phyloP scores from a whole-genome alignment of 2,888 invertebrate species.

The Ptycholaimellus sp. region DNA sequence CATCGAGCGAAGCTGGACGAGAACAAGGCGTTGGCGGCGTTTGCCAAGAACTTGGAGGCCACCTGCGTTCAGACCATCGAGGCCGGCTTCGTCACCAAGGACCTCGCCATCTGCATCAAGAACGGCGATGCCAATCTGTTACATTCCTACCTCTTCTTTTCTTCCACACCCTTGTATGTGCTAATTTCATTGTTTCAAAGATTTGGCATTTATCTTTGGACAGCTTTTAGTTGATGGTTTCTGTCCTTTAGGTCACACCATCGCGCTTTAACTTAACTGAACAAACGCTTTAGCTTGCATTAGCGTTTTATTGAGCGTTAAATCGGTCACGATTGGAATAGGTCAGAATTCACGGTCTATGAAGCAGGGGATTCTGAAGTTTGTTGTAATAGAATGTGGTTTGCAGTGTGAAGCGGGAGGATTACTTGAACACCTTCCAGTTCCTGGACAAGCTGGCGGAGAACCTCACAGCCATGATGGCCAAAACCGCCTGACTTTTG shows the following conservation, averaged over 20 bases:
- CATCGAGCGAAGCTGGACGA: conserved; percentile 80
- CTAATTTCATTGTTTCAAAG: too few species aligned
- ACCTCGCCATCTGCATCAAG: conserved; percentile 89
- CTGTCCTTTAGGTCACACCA: too few species aligned
- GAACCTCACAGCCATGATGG: conserved; percentile 38
- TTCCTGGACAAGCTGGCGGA: conserved; percentile 82
- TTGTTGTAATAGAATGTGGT: background rate
- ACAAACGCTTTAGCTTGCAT: too few species aligned
- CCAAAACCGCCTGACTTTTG: conserved; percentile 8
- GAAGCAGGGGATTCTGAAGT: too few species aligned
- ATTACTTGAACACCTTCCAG: conserved; percentile 87
- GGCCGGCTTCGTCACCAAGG: conserved; percentile 83
- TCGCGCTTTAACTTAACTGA: too few species aligned
- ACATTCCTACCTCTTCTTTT: conserved; percentile 1
- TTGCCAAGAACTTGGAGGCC: conserved; percentile 46
- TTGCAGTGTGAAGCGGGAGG: conserved; percentile 40
- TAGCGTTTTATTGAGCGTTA: too few species aligned
- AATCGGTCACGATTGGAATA: too few species aligned
- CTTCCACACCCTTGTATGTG: too few species aligned
- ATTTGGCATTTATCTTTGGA: too few species aligned
- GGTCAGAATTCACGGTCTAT: too few species aligned
- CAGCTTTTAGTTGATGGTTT: too few species aligned
- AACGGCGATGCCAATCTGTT: conserved; percentile 24
- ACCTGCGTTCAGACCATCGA: conserved; percentile 88
- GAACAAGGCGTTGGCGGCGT: conserved; percentile 48